Conservation (phyloP, 2,113 vertebrate genomes). For the Phaetusa simplex region DNA sequence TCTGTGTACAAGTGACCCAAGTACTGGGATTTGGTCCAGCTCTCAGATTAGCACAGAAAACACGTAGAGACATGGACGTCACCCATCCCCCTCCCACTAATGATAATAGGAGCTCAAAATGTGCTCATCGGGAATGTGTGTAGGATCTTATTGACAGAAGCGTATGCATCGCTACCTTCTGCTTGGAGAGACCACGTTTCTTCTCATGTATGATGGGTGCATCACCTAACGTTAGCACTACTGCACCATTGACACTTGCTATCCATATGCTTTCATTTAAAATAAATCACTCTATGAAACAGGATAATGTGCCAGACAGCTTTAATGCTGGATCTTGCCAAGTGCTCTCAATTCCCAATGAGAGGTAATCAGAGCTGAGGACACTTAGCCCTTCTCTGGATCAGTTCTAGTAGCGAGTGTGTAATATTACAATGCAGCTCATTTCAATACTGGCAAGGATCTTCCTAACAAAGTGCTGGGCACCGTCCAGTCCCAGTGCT, state of each 20-base stretch:
- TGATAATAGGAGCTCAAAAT: constrained; percentile 42
- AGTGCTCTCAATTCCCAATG: neutral
- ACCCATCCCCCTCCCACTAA: constrained; percentile 30
- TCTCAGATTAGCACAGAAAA: constrained; percentile 81
- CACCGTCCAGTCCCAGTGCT: neutral
- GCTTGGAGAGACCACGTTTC: neutral
- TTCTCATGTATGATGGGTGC: neutral
- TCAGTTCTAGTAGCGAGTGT: neutral
- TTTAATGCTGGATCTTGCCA: neutral
- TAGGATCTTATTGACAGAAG: neutral
- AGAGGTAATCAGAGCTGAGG: neutral
- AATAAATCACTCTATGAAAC: neutral
- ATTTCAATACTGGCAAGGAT: neutral
- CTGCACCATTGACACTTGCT: neutral
- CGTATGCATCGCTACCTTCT: neutral
- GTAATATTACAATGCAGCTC: neutral
- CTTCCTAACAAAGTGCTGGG: neutral
- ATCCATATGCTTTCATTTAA: neutral
- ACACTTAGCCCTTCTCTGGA: neutral
- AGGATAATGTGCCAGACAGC: neutral
- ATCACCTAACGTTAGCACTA: neutral
- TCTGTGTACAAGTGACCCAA: constrained; percentile 80
- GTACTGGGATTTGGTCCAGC: constrained; percentile 78
- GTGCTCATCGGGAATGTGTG: neutral
- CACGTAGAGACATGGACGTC: constrained; percentile 66